Conservation (phyloP, 2,888 invertebrate species). For the Atethmia centrago region DNA sequence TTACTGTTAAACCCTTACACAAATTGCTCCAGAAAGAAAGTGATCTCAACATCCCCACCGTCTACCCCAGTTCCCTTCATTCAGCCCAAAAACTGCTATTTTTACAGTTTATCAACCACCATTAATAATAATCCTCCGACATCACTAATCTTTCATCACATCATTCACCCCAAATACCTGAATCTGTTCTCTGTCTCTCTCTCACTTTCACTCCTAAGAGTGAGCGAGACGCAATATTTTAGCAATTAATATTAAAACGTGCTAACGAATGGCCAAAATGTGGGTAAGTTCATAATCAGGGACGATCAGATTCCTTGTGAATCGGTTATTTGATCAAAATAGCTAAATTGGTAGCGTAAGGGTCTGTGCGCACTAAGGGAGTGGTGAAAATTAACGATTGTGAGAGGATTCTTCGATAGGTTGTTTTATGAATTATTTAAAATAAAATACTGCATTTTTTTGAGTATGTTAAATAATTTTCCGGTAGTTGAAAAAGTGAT, state of each 20-base stretch:
- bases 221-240: conserved; percentile 46
- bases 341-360: conserved; percentile 62
- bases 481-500: not conserved
- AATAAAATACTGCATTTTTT: not conserved
- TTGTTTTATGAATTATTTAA: not conserved
- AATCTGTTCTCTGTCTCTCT: conserved; percentile 45
- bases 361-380: conserved; percentile 38
- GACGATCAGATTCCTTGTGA: conserved; percentile 66
- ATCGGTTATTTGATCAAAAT: conserved; percentile 68
- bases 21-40: not conserved
- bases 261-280: conserved; percentile 65
- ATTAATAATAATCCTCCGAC: conserved; percentile 55
- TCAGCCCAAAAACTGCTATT: conserved; percentile 49
- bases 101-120: conserved; percentile 49
- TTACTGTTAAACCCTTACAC: not conserved
- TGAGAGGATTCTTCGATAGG: not conserved
- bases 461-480: not conserved
- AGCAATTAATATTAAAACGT: conserved; percentile 69
- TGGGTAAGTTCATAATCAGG: conserved; percentile 65
- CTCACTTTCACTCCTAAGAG: not conserved
- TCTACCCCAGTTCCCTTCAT: conserved; percentile 25
- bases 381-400: not conserved
- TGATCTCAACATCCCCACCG: not conserved
- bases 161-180: conserved; percentile 55
- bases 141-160: conserved; percentile 63